Conservation (phyloP, 2,113 vertebrate genomes). For the Phaethon lepturus region DNA sequence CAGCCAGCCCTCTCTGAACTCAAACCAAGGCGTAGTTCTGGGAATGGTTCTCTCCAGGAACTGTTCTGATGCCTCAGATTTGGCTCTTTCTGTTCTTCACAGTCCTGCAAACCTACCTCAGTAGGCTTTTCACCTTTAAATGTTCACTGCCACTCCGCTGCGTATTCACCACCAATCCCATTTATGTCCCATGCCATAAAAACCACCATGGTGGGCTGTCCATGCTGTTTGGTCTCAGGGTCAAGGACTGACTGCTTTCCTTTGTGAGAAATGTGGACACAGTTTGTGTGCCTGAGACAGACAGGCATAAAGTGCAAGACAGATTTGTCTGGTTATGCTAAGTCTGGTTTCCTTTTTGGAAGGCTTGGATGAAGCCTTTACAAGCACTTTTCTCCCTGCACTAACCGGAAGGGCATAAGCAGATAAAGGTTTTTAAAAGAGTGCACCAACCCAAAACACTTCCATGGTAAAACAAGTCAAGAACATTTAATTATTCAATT, state of each 20-base stretch:
- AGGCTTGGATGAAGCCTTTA: not conserved
- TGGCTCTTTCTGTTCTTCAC: not conserved
- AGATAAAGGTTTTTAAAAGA: not conserved
- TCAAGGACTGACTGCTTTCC: not conserved
- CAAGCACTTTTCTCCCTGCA: not conserved
- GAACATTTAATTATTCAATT: not conserved
- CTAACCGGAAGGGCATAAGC: not conserved
- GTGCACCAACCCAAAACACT: not conserved
- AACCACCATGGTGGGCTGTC: not conserved
- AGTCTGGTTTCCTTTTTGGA: not conserved
- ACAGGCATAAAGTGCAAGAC: rapidly evolving
- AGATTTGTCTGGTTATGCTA: not conserved
- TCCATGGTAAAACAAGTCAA: not conserved
- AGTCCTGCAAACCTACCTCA: not conserved
- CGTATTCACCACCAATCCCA: rapidly evolving
- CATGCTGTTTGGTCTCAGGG: not conserved
- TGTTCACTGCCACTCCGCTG: not conserved
- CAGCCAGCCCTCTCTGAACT: not conserved
- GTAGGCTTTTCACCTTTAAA: not conserved
- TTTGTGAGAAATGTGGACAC: not conserved
- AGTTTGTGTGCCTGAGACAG: not conserved
- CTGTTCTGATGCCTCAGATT: not conserved
- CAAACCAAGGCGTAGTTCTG: not conserved
- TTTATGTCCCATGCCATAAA: not conserved
- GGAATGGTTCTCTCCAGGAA: not conserved